Evolutionary conservation across 1,140 invertebrate genomes (phyloP), one percentile per base, ranked within the genome.

Genomic region (Bombus consobrinus): DNA sequence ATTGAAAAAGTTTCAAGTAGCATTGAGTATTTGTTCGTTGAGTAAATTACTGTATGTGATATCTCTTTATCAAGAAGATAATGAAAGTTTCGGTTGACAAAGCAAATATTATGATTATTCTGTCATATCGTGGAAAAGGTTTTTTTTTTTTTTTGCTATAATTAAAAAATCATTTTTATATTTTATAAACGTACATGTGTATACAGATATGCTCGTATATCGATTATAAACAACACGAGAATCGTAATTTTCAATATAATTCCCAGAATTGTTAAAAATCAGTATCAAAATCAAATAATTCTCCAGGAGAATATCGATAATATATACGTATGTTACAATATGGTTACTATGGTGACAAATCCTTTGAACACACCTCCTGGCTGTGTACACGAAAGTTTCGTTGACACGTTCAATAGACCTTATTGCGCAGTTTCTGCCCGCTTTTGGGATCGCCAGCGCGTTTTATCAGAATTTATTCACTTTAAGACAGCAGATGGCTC

Each of bases 381-480:
- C 62, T 43, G n/a, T 32, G 32, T 62, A 34, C 47, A 34, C 47
- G 37, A 64, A 74, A 74, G n/a, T 43, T 75, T 82, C 81, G 32
- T 75, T 64, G 71, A 82, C 81, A 62, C 32, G 57, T 82, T 82
- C 71, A n/a, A 75, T 34, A 43, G 32, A 64, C 53, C 39, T 82
- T 82, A 82, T 81, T 66, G 43, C 43, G 1, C 22, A 18, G 39
- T 64, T 76, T 76, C 81, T 64, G 34, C 41, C 53, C 10, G 28
- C 59, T 84, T 43, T 69, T 22, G 32, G 18, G 28, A 77, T 69
- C 43, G 43, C 53, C 18, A 47, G 12, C 64, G 47, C 18, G 47
- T 57, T 79, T 79, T 84, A 69, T 69, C 76, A 72, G 68, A 53
- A 79, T 71, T 39, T 80, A 79, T 71, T 84, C 64, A 28, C 47